phyloP scores from a whole-genome alignment of 2,888 invertebrate species.

The Meandrusa payeni region DNA sequence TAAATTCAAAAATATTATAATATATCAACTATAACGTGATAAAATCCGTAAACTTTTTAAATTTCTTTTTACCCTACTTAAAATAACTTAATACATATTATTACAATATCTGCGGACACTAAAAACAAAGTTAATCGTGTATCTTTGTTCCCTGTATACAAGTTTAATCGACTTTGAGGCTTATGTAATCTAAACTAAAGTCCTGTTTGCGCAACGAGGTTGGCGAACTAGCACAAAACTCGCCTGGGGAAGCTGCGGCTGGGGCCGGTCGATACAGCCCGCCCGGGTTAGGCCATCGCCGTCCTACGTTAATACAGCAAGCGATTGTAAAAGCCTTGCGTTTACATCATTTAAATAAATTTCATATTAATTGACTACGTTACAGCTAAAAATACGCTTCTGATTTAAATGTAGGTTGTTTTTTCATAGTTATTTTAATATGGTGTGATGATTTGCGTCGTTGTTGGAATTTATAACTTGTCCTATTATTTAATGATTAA shows the following conservation, averaged over 20 bases:
- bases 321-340: slow-evolving; percentile 11
- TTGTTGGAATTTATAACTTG: no score
- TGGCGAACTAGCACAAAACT: slow-evolving; percentile 20
- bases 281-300: slow-evolving; percentile 30
- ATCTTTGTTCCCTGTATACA: neutral
- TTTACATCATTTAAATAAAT: slow-evolving; percentile 19
- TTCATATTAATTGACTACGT: no score
- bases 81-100: no score
- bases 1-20: no score
- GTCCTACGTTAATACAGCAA: slow-evolving; percentile 14
- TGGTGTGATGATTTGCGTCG: no score
- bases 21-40: no score
- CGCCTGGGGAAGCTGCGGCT: slow-evolving; percentile 26
- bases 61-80: no score
- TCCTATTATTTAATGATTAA: no score
- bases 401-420: no score
- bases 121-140: slow-evolving; percentile 1
- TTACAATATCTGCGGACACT: neutral
- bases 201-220: slow-evolving; percentile 8
- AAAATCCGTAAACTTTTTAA: no score
- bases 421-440: no score
- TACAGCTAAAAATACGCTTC: no score
- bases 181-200: neutral
- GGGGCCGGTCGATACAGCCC: slow-evolving; percentile 37
- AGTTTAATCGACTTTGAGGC: slow-evolving; percentile 10